These are phyloP conservation scores for Nyctibius bracteatus DNA, from an alignment of 2,113 vertebrate species.

Conservation along the genomic window DNA sequence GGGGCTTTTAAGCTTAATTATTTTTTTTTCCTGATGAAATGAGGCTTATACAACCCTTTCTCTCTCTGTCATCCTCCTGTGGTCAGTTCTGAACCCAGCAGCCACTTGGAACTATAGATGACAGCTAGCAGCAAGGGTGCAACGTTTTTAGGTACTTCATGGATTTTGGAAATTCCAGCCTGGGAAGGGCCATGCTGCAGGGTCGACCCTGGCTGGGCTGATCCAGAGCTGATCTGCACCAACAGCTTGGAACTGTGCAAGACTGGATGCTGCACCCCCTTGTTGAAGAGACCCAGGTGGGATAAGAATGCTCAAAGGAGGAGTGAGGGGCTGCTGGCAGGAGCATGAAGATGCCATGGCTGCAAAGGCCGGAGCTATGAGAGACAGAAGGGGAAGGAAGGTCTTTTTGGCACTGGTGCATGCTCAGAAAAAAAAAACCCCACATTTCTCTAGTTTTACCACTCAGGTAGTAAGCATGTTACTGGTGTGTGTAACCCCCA, in stretches of 20 bases:
- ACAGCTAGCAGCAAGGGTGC: background rate
- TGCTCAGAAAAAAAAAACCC: rapidly evolving
- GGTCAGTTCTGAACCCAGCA: rapidly evolving
- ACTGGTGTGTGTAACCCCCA: background rate
- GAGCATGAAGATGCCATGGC: background rate
- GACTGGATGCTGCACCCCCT: background rate
- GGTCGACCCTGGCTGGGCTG: background rate
- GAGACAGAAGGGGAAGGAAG: background rate
- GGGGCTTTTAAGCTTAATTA: background rate
- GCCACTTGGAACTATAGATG: background rate
- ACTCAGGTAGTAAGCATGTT: background rate
- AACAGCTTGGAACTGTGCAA: background rate
- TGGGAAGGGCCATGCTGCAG: background rate
- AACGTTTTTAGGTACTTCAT: rapidly evolving
- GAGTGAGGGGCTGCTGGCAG: background rate
- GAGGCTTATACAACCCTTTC: background rate
- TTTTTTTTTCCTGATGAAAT: background rate
- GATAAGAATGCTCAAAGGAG: background rate
- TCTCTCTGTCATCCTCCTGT: background rate
- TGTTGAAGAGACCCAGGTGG: background rate
- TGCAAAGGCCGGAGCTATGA: background rate
- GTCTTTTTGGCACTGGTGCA: background rate
- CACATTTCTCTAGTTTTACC: background rate
- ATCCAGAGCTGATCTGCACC: background rate
- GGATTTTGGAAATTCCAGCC: background rate